phyloP scores from a whole-genome alignment of 2,888 invertebrate genomes.

The Empis livida region DNA sequence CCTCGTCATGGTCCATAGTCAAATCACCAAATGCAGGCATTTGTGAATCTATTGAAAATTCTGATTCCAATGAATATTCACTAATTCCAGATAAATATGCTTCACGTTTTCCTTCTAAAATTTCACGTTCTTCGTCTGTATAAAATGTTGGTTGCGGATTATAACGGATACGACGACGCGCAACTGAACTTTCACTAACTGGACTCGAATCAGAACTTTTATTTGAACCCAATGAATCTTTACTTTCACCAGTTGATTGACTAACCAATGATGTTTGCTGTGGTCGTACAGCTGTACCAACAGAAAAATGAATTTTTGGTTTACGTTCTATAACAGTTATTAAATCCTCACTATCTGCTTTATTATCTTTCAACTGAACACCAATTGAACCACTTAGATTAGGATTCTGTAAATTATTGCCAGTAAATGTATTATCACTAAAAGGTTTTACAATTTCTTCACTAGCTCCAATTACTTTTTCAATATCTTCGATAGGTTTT shows the following conservation, averaged over 20 bases:
- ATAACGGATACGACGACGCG: constrained; percentile 41
- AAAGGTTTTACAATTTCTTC: constrained; percentile 10
- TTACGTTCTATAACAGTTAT: neutral
- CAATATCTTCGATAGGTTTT: neutral
- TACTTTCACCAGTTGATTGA: constrained; percentile 12
- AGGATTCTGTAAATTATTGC: constrained; percentile 16
- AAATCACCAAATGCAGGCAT: constrained; percentile 37
- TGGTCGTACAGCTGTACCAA: constrained; percentile 30
- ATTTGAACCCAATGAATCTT: constrained; percentile 15
- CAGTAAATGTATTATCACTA: constrained; percentile 12
- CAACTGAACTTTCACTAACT: constrained; percentile 31
- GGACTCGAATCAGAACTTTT: constrained; percentile 21
- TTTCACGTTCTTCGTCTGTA: constrained; percentile 39
- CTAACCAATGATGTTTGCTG: constrained; percentile 10
- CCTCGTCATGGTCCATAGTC: constrained; percentile 33
- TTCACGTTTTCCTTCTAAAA: constrained; percentile 25
- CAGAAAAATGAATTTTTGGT: constrained; percentile 23
- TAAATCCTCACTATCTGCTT: constrained; percentile 5
- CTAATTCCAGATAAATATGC: constrained; percentile 27
- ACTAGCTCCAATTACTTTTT: constrained; percentile 13
- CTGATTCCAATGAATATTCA: constrained; percentile 39
- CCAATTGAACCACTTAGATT: constrained; percentile 14
- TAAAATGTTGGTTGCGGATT: constrained; percentile 41
- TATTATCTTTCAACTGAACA: neutral
- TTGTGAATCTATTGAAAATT: constrained; percentile 38